Evolutionary conservation across 2,113 vertebrate species (phyloP).

Genomic region (Chelonoidis abingdonii): DNA sequence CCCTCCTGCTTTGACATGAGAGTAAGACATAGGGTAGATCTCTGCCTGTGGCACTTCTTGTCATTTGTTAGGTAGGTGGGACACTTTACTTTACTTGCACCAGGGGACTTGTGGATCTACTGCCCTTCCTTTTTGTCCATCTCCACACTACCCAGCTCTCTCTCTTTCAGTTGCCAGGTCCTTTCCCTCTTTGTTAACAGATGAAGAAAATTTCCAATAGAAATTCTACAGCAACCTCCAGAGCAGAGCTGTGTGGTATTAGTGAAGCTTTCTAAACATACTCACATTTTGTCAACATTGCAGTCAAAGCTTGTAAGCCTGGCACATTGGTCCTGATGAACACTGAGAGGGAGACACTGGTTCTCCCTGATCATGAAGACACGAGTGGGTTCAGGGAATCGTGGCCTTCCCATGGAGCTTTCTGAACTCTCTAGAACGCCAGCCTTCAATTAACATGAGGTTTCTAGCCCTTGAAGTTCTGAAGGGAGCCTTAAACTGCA

Average conservation of each 20-base stretch:
- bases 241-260: neutral
- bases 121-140: neutral
- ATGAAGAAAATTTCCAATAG: conserved; percentile 28
- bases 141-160: neutral
- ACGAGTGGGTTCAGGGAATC: too few relatives aligned
- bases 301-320: too few relatives aligned
- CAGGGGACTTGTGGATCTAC: neutral
- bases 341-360: neutral
- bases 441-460: too few relatives aligned
- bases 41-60: too few relatives aligned
- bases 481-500: neutral
- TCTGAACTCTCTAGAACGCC: too few relatives aligned
- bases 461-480: too few relatives aligned
- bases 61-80: too few relatives aligned
- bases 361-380: neutral
- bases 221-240: conserved; percentile 14
- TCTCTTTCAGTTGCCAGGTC: neutral
- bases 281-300: too few relatives aligned
- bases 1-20: too few relatives aligned
- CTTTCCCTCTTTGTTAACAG: conserved; percentile 12
- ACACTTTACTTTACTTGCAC: too few relatives aligned
- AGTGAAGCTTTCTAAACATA: neutral
- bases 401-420: too few relatives aligned
- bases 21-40: too few relatives aligned
- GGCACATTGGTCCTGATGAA: neutral